Base-by-base conservation (phyloP, 2,888 invertebrate genomes). In the Limenitis camilla region DNA sequence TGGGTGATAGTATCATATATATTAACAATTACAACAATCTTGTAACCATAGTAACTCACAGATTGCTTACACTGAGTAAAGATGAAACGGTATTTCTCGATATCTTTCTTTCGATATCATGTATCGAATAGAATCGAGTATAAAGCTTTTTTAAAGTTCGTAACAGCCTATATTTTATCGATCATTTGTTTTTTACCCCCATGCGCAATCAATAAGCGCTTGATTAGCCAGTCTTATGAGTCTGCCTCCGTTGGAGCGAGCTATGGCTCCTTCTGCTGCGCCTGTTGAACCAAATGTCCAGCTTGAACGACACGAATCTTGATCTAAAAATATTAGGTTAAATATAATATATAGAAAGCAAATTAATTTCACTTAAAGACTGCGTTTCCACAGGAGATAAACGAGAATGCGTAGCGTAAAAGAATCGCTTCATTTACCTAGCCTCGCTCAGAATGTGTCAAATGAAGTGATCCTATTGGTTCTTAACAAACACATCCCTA, bases 191-290 rank as follows among this genome's bases (percentile, higher is more conserved):
- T 9, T 9, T 29, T 38, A 45, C 84, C 67, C 67, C 82, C 82
- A 84, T 52, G 76, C 75, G 35, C 84, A 84, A 50, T 84, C 84
- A 9, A 84, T 51, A 3, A 84, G 55, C 7, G 83, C 83, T 62
- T 84, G 84, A 49, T 79, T 78, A 42, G 73, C 71, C 2, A 84
- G 75, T 40, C 71, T 67, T 32, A 76, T 49, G 3, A 82, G 67
- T n/a, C 65, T 72, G 5, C 81, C 81, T 2, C 75, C 78, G 27
- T 79, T 78, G 8, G 41, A 54, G 4, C 73, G 70, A 0, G 84
- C 82, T 0, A 81, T 47, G 0, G 81, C 81, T 5, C 84, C 84
- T 64, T 83, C 82, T 5, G 72, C 69, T 0, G 79, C 76, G 0
- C 69, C 66, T 0, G 81, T 78, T 0, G 78, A 72, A 0, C 76